Conservation (phyloP, 2,113 vertebrate species). For the Zootoca vivipara region DNA sequence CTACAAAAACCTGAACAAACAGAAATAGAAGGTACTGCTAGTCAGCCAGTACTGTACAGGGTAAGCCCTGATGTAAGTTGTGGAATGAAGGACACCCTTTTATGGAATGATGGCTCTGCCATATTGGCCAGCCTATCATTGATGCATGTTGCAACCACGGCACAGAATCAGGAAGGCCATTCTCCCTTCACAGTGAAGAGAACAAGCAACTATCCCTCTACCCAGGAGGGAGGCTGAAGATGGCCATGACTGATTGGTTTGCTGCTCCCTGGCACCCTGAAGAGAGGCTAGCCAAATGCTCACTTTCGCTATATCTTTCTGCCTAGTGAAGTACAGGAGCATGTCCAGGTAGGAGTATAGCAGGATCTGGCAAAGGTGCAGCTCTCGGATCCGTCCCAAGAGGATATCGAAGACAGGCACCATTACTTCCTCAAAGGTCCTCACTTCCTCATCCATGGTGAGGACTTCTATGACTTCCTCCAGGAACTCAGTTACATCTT, state of each 20-base stretch:
- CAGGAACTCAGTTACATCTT: conserved; percentile 88
- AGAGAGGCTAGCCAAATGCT: not conserved
- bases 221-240: not conserved
- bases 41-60: not conserved
- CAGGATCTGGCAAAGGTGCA: conserved; percentile 92
- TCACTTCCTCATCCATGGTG: conserved; percentile 90
- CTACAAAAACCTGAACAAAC: conserved; percentile 84
- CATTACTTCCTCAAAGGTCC: conserved; percentile 93
- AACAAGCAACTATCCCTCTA: not conserved
- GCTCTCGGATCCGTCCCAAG: conserved; percentile 85
- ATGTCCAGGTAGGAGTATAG: conserved; percentile 92
- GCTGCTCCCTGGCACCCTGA: too few relatives aligned
- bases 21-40: not conserved
- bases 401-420: conserved; percentile 92
- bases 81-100: not conserved
- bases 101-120: not conserved
- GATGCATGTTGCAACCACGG: too few relatives aligned
- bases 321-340: conserved; percentile 91
- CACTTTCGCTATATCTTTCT: conserved; percentile 94
- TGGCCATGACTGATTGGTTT: too few relatives aligned
- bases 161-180: not conserved
- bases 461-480: conserved; percentile 90
- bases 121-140: not conserved
- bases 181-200: not conserved
- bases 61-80: not conserved